phyloP scores from a whole-genome alignment of 1,140 invertebrate species.

The Belonocnema kinseyi region DNA sequence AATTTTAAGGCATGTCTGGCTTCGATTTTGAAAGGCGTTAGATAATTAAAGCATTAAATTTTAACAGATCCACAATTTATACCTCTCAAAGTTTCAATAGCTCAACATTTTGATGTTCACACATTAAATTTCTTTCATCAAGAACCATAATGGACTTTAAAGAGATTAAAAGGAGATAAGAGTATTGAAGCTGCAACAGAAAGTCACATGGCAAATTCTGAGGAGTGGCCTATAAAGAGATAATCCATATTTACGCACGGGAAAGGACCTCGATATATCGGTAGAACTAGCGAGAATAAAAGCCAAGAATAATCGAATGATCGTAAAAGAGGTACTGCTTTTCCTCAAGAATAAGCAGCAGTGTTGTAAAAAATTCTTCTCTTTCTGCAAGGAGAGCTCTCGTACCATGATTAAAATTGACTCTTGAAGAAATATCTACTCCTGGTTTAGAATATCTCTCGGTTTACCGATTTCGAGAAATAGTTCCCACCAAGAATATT shows the following conservation, averaged over 20 bases:
- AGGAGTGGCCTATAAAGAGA: conserved; percentile 8
- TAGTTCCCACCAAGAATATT: no score
- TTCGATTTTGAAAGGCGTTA: no score
- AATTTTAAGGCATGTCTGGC: no score
- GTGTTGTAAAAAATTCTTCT: not conserved
- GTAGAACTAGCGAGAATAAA: not conserved
- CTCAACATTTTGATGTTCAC: no score
- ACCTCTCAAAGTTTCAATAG: no score
- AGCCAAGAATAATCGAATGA: conserved; percentile 1
- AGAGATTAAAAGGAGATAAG: conserved; percentile 1
- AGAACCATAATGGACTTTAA: no score
- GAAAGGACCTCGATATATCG: not conserved
- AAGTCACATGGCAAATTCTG: not conserved
- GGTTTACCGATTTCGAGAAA: no score
- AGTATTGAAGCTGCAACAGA: conserved; percentile 14
- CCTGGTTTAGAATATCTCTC: not conserved
- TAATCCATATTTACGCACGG: not conserved
- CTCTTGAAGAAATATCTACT: not conserved
- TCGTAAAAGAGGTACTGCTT: conserved; percentile 8
- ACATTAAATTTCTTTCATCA: no score
- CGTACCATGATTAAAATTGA: not conserved
- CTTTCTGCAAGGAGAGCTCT: not conserved
- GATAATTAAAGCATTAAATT: no score
- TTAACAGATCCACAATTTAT: no score
- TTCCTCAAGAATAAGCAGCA: not conserved